Evolutionary conservation across 2,113 vertebrate genomes (phyloP).

Genomic region (Rattus rattus): DNA sequence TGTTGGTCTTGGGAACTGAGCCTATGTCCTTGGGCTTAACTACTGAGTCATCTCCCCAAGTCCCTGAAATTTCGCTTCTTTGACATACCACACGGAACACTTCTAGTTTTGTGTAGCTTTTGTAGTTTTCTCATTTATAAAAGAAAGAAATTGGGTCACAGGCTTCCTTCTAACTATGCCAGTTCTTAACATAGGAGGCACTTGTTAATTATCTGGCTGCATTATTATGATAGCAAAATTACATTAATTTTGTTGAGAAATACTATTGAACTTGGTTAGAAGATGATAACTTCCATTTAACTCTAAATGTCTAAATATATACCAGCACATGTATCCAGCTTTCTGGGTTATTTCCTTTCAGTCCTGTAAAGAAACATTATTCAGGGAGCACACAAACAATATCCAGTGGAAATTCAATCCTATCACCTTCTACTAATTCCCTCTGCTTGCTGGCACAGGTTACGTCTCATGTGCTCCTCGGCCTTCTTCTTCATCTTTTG

Average conservation of each 20-base stretch:
- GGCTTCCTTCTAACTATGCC: not conserved
- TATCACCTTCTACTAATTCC: not conserved
- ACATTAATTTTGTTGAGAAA: not conserved
- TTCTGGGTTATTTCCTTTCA: not conserved
- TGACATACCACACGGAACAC: not conserved
- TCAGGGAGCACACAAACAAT: not conserved
- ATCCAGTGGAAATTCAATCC: not conserved
- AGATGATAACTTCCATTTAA: not conserved
- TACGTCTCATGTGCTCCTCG: not conserved
- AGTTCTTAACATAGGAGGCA: not conserved
- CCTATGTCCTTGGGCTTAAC: too few relatives aligned
- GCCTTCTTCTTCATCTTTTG: not conserved
- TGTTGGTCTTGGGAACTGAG: not conserved
- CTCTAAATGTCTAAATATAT: not conserved
- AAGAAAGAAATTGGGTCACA: not conserved
- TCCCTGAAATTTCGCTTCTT: not conserved
- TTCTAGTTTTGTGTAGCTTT: not conserved
- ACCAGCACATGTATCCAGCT: not conserved
- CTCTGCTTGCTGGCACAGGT: not conserved
- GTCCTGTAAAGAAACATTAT: not conserved
- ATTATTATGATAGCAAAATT: not conserved
- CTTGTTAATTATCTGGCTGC: not conserved
- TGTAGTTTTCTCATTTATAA: not conserved
- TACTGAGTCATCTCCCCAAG: not conserved
- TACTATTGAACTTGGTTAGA: not conserved